These are phyloP conservation scores for Zaprionus vittiger DNA, from an alignment of 1,140 invertebrate species.

Conservation along the genomic window DNA sequence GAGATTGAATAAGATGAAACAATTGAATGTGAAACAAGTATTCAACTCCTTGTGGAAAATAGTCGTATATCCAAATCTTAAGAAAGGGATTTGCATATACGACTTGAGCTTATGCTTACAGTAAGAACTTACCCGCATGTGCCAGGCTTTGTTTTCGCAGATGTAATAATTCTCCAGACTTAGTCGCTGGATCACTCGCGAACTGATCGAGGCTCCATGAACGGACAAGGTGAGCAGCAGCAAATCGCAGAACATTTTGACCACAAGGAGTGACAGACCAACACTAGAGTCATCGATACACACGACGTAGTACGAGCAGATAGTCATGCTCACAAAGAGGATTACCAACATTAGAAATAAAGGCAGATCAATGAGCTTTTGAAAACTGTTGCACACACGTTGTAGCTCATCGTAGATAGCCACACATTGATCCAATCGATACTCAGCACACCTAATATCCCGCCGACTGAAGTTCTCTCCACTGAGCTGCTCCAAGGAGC, in stretches of 20 bases:
- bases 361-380: constrained; percentile 53
- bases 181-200: constrained; percentile 35
- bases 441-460: constrained; percentile 29
- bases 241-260: constrained; percentile 52
- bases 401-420: constrained; percentile 63
- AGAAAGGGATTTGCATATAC: neutral
- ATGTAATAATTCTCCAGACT: constrained; percentile 62
- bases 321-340: constrained; percentile 40
- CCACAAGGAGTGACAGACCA: constrained; percentile 43
- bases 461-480: constrained; percentile 15
- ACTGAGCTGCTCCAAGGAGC: constrained; percentile 29
- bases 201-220: constrained; percentile 53
- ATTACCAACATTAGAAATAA: constrained; percentile 30
- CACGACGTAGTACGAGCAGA: constrained; percentile 53
- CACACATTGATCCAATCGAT: constrained; percentile 57
- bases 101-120: neutral
- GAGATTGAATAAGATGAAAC: neutral
- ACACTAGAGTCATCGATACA: neutral
- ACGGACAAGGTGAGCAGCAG: constrained; percentile 62
- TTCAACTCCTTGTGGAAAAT: no score
- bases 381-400: constrained; percentile 43
- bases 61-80: neutral
- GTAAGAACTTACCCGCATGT: constrained; percentile 42
- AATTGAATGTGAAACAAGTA: no score
- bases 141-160: constrained; percentile 51